A percentile compares a stretch with the other conserved stretches of the same genome.
Evolutionary conservation across 2,888 invertebrate species (phyloP).

Genomic region (Macaria notata): DNA sequence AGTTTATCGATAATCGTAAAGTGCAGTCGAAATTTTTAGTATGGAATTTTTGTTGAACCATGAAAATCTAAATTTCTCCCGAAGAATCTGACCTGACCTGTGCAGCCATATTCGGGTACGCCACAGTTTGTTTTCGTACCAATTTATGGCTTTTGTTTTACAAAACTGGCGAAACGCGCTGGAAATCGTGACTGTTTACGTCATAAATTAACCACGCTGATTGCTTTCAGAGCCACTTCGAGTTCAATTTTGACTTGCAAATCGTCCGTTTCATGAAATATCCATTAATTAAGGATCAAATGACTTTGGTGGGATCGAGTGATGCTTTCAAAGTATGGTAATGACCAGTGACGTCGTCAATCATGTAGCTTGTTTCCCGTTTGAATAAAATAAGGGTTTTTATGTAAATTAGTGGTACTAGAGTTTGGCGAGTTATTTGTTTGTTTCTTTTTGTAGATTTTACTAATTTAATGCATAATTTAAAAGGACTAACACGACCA

Average conservation of each 20-base stretch:
- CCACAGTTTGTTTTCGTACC: constrained; percentile 31
- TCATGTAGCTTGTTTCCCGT: constrained; percentile 14
- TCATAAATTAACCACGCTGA: constrained; percentile 50
- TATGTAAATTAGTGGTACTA: no score
- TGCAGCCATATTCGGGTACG: neutral
- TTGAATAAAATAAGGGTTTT: neutral
- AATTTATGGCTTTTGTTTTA: constrained; percentile 46
- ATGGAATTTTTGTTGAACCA: no score
- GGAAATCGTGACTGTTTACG: constrained; percentile 45
- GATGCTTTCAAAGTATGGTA: constrained; percentile 26
- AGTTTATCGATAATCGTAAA: no score
- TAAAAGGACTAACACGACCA: no score
- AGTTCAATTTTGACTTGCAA: constrained; percentile 37
- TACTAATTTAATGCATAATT: no score
- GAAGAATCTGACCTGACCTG: no score
- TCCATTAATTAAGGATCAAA: constrained; percentile 37
- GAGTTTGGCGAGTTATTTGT: no score
- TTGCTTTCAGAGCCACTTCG: constrained; percentile 42
- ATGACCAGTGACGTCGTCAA: constrained; percentile 23
- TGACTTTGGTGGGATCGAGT: constrained; percentile 32
- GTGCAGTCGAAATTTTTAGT: no score
- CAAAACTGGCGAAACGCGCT: constrained; percentile 37
- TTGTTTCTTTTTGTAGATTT: no score
- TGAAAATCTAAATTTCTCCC: no score
- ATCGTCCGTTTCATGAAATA: constrained; percentile 35